A percentile compares a stretch with the other conserved stretches of the same genome.
phyloP scores from a whole-genome alignment of 2,888 invertebrate species.

The Apamea crenata region DNA sequence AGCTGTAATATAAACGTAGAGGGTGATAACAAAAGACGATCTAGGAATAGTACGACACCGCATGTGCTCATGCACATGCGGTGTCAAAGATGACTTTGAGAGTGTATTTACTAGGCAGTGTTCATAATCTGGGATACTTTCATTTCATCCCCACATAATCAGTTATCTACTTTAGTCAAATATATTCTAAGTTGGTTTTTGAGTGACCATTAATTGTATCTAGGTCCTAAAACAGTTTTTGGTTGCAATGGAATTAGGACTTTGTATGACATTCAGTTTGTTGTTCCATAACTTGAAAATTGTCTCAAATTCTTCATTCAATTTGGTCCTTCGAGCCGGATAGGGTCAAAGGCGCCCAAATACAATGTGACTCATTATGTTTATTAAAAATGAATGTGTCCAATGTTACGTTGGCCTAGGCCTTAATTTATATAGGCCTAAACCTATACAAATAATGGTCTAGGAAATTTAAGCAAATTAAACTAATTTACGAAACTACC shows the following conservation, averaged over 20 bases:
- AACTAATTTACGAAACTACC: background rate
- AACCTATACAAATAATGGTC: background rate
- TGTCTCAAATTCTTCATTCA: background rate
- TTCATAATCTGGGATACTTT: too few relatives aligned
- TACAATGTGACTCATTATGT: background rate
- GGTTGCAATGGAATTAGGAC: background rate
- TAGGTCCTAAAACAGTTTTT: background rate
- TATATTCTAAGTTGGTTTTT: too few relatives aligned
- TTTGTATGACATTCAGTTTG: background rate
- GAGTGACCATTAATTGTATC: too few relatives aligned
- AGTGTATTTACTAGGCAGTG: background rate
- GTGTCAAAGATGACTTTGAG: too few relatives aligned
- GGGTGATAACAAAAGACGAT: background rate
- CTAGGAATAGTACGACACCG: background rate
- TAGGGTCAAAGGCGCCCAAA: background rate
- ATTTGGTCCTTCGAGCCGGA: slow-evolving; percentile 16
- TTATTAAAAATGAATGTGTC: background rate
- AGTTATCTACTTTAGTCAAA: too few relatives aligned
- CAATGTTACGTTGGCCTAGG: background rate
- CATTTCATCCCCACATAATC: too few relatives aligned
- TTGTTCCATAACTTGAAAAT: background rate
- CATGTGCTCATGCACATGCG: too few relatives aligned
- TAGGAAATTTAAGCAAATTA: background rate
- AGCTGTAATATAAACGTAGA: background rate
- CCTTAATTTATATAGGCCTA: too few relatives aligned